Base-by-base conservation (phyloP, 2,888 invertebrate species). In the Tortrix viridana region DNA sequence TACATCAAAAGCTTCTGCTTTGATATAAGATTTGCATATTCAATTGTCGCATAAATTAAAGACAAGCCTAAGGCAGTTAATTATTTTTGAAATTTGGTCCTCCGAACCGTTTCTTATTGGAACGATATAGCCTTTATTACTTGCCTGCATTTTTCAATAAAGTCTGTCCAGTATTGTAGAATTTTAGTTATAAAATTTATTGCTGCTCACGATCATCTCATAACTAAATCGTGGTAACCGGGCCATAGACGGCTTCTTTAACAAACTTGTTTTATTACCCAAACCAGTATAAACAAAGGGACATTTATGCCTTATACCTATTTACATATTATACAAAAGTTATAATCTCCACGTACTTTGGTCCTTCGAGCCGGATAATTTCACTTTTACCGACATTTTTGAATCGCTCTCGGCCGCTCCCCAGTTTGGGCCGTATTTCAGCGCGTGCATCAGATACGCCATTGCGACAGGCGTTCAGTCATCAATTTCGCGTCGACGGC, bases 401-500 rank as follows among this genome's bases (percentile, higher is more conserved):
- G 41, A 26, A 16, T 46, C 37, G 56, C 50, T 56, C 46, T 38
- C 55, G 47, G 37, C 52, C 65, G 71, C 74, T 76, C 77, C 77
- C 74, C 71, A 66, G 70, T 74, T 72, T 75, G 72, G 74, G 74
- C 52, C 74, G 74, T 79, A 77, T 72, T 73, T 78, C 80, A 77
- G 72, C 59, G 69, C 62, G 76, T 83, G 84, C 80, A 84, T 85
- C 85, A 72, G 84, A 84, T 85, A 83, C 59, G 70, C 56, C 60
- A 61, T 74, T 68, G 74, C 74, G 73, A 77, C 74, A 74, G 69
- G 52, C 56, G 44, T 52, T 61, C 67, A 69, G 68, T 71, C 73
- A 71, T 74, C 74, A 74, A 73, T 75, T 74, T 69, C 60, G 52
- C 71, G 69, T 53, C 71, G 69, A 41, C 65, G 66, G 47, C 65